phyloP scores from a whole-genome alignment of 1,140 invertebrate species.

The Orchesella cincta region DNA sequence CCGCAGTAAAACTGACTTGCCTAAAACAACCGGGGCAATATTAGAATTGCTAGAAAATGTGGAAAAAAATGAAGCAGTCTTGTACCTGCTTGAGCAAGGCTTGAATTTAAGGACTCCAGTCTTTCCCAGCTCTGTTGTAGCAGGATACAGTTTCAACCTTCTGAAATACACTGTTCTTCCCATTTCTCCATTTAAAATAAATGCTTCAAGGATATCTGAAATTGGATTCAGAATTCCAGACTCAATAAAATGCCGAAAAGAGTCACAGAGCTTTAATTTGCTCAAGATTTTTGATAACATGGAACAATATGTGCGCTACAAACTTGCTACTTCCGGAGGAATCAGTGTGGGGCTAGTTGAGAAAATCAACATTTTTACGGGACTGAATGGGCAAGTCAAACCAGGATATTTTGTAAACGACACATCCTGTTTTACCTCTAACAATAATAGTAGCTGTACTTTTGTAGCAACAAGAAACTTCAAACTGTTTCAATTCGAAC shows the following conservation, averaged over 20 bases:
- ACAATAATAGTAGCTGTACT: conserved; percentile 6
- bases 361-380: too few species aligned
- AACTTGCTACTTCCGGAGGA: too few species aligned
- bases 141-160: conserved; percentile 13
- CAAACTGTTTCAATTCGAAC: conserved; percentile 15
- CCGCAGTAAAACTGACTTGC: not conserved
- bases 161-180: not conserved
- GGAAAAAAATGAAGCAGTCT: not conserved
- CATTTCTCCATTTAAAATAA: not conserved
- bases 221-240: not conserved
- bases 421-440: not conserved
- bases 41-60: conserved; percentile 22
- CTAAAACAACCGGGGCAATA: conserved; percentile 13
- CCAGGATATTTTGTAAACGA: not conserved
- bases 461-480: not conserved
- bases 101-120: not conserved
- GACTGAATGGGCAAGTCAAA: too few species aligned
- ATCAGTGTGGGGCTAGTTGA: too few species aligned
- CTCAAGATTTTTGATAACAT: too few species aligned
- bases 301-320: too few species aligned
- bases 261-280: too few species aligned
- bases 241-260: not conserved
- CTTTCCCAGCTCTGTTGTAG: not conserved
- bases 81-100: not conserved
- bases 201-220: not conserved